Base-by-base conservation (phyloP, 2,888 invertebrate species). In the Lasius fuliginosus region DNA sequence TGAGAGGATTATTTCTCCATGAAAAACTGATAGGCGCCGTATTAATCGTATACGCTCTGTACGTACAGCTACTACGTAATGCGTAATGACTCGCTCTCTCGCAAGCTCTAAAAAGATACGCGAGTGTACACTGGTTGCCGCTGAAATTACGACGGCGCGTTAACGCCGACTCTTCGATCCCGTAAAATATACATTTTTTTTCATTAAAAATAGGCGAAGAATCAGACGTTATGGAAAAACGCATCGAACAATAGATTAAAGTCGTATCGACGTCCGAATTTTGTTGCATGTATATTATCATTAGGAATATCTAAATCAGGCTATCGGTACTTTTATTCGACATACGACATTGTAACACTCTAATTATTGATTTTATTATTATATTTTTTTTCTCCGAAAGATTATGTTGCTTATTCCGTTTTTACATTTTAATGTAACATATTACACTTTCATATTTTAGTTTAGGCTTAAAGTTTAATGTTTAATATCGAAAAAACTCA, bases 21-120 rank as follows among this genome's bases (percentile, higher is more conserved):
- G 91, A 91, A 91, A 92, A 92, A 90, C 86, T 90, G 89, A 92
- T 91, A 91, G 90, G 87, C 85, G 77, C 89, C 87, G 88, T 69
- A 81, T 90, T 90, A 90, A 91, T 91, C 91, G 90, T 88, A 84
- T 87, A 85, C 83, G 85, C 30, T 67, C 9, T 58, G 85, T 85
- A 85, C n/a, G 33, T 62, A 8, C 84, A 84, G 82, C 84, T 86
- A 90, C 91, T 92, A 88, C 89, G 87, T 87, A 91, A 92, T 89
- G 83, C 89, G 87, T 87, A 91, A 92, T 89, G 83, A 89, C 65
- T 67, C 75, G 75, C 18, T 71, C 27, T 71, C 4, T 49, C 60
- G 33, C 40, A 11, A 27, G 60, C n/a, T 67, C 74, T 58, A 68
- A 82, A 82, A 85, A 87, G 77, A 87, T 82, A 81, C 64, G 56